A percentile compares a stretch with the other conserved stretches of the same genome.
Evolutionary conservation across 2,888 invertebrate genomes (phyloP).

Genomic region (Brachyptera putata): DNA sequence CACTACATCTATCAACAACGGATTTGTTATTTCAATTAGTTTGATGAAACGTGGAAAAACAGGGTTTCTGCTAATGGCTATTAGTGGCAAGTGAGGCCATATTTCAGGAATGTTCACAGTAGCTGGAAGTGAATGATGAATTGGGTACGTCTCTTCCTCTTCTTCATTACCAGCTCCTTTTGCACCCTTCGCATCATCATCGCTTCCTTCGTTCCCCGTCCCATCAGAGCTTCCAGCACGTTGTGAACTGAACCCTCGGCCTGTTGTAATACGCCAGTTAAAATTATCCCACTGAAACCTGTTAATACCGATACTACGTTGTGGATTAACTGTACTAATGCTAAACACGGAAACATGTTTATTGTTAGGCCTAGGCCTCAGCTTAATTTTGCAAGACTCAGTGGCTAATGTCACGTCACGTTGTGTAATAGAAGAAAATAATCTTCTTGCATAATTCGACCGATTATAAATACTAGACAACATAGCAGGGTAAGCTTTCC

Average conservation of each 20-base stretch:
- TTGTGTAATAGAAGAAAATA: not conserved
- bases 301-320: not conserved
- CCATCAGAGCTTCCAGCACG: not conserved
- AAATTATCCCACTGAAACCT: not conserved
- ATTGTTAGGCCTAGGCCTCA: no score
- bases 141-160: constrained; percentile 15
- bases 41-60: constrained; percentile 98
- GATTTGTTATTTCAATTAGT: constrained; percentile 88
- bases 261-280: not conserved
- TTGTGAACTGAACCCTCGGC: not conserved
- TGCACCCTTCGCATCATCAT: constrained; percentile 3
- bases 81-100: constrained; percentile 94
- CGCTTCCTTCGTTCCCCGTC: constrained; percentile 6
- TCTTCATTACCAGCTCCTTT: not conserved
- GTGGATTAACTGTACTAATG: no score
- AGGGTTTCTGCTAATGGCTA: constrained; percentile 91
- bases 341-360: no score
- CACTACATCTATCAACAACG: constrained; percentile 80
- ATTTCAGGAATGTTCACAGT: constrained; percentile 92
- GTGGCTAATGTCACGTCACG: not conserved
- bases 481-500: no score
- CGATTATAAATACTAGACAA: not conserved
- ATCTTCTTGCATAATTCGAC: not conserved
- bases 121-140: constrained; percentile 58
- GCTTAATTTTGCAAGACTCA: no score